Conservation (phyloP, 2,797 vertebrate genomes). For the Mormyrops boulengeri region DNA sequence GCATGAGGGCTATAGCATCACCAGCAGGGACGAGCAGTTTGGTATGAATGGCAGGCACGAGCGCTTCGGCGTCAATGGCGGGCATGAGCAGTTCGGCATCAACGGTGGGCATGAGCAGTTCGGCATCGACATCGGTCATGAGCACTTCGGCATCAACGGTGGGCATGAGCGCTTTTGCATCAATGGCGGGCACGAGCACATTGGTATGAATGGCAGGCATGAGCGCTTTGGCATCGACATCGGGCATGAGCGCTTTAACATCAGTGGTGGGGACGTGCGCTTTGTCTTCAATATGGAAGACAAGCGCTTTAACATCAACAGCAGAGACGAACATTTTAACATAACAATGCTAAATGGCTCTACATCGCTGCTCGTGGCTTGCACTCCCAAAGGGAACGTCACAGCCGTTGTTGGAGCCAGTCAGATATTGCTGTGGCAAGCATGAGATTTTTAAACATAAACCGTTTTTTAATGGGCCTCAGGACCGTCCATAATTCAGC, state of each 20-base stretch:
- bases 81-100: constrained; percentile 27
- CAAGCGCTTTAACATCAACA: not conserved
- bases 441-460: constrained; percentile 40
- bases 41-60: not conserved
- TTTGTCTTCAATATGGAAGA: not conserved
- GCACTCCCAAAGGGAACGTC: constrained; percentile 42
- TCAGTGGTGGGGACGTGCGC: not conserved
- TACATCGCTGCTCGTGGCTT: constrained; percentile 24
- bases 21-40: not conserved
- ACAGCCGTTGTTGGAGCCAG: constrained; percentile 29
- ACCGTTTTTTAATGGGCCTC: constrained; percentile 49
- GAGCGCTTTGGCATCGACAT: not conserved
- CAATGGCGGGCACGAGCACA: no score
- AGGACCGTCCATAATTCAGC: constrained; percentile 45
- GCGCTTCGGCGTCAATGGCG: not conserved
- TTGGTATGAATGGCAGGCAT: no score
- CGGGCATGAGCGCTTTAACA: not conserved
- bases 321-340: not conserved
- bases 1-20: not conserved
- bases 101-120: no score
- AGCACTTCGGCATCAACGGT: no score
- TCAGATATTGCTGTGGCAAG: constrained; percentile 33
- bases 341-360: constrained; percentile 30
- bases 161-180: no score
- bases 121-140: no score